Conservation (phyloP, 1,140 invertebrate species). For the Heliconius eleuchia region DNA sequence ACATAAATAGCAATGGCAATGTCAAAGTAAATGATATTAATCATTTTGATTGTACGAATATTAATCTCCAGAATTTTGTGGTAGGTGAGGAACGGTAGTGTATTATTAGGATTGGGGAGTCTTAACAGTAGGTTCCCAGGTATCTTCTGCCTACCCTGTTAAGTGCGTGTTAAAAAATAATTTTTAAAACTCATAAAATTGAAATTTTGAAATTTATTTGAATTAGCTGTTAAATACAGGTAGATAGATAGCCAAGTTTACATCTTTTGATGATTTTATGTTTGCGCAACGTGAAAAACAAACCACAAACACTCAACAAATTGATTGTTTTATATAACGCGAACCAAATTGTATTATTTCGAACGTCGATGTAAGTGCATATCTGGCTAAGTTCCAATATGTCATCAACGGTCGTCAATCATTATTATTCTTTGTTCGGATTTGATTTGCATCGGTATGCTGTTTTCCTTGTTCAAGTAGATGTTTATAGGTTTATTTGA, state of each 20-base stretch:
- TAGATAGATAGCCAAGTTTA: neutral
- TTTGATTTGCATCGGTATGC: slow-evolving; percentile 40
- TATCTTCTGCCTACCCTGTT: too few species aligned
- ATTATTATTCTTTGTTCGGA: slow-evolving; percentile 44
- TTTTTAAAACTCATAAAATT: too few species aligned
- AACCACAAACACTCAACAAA: slow-evolving; percentile 33
- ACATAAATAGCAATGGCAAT: neutral
- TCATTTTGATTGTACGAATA: neutral
- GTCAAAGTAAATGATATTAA: neutral
- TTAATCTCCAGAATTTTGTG: too few species aligned
- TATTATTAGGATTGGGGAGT: too few species aligned
- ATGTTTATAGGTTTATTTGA: neutral
- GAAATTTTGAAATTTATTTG: too few species aligned
- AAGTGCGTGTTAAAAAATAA: too few species aligned
- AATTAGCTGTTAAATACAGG: neutral
- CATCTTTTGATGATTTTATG: neutral
- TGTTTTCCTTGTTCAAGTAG: slow-evolving; percentile 28
- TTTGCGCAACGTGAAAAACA: slow-evolving; percentile 34
- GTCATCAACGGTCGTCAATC: slow-evolving; percentile 40
- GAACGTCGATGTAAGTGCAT: slow-evolving; percentile 32
- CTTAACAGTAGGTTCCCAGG: too few species aligned
- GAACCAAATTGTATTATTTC: slow-evolving; percentile 29
- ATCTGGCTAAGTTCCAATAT: slow-evolving; percentile 39
- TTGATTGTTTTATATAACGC: slow-evolving; percentile 42
- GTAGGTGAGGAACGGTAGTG: too few species aligned